phyloP scores from a whole-genome alignment of 1,140 invertebrate species.

The Drosophila littoralis region DNA sequence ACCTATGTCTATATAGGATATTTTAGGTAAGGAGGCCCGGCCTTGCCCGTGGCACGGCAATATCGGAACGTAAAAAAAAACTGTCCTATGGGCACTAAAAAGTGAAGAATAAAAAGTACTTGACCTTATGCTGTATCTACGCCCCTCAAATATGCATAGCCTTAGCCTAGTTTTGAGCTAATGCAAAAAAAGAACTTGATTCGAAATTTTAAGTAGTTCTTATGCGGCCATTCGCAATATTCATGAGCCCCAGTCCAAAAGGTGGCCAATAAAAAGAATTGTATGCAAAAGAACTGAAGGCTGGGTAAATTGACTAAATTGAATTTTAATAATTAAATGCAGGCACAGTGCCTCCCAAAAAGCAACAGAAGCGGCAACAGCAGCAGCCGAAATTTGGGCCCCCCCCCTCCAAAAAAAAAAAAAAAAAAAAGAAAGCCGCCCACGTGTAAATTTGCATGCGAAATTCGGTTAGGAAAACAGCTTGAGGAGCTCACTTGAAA shows the following conservation, averaged over 20 bases:
- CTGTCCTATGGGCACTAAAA: not conserved
- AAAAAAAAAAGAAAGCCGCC: conserved; percentile 5
- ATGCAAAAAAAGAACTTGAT: not conserved
- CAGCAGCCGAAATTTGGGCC: conserved; percentile 14
- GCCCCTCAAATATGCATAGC: not conserved
- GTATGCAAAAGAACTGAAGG: conserved; percentile 2
- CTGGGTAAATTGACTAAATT: conserved; percentile 75
- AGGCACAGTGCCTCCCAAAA: conserved; percentile 32
- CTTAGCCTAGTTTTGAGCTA: conserved; percentile 1
- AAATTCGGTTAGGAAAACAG: conserved; percentile 78
- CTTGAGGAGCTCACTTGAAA: conserved; percentile 59
- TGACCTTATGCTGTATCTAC: not conserved
- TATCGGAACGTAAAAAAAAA: too few species aligned
- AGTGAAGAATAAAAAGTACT: not conserved
- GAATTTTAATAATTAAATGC: conserved; percentile 83
- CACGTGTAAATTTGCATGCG: conserved; percentile 80
- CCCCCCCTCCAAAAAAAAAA: too few species aligned
- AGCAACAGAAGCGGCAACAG: conserved; percentile 27
- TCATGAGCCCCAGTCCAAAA: conserved; percentile 39
- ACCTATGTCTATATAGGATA: too few species aligned
- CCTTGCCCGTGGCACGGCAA: too few species aligned
- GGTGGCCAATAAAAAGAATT: conserved; percentile 39
- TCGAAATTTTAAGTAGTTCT: conserved; percentile 30
- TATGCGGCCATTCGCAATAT: conserved; percentile 43
- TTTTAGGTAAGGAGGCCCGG: too few species aligned